Percentiles rank a stretch among this genome's conserved stretches.
Evolutionary conservation across 2,797 vertebrate species (phyloP).

Genomic region (Rhynchonycteris naso): DNA sequence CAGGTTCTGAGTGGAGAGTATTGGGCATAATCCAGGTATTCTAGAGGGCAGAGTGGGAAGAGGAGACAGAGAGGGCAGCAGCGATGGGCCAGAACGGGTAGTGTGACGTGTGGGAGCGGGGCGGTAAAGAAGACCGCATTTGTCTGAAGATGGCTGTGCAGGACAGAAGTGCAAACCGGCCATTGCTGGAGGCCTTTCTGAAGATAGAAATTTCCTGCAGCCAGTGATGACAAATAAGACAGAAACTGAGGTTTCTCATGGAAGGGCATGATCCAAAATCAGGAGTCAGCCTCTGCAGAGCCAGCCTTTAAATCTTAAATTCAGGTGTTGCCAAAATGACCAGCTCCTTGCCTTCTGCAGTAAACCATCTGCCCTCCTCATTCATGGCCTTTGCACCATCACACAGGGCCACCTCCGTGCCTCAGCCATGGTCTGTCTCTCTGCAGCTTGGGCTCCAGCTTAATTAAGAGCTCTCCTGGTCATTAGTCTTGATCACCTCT

Average conservation of each 20-base stretch:
- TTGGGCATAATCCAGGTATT: too few species aligned
- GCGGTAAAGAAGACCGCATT: neutral
- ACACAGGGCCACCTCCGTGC: neutral
- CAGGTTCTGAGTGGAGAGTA: rapidly evolving
- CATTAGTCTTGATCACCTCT: conserved; percentile 69
- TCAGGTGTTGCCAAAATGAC: neutral
- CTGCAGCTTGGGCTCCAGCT: conserved; percentile 42
- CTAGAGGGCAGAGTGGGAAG: neutral
- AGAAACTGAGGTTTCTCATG: neutral
- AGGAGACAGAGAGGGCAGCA: neutral
- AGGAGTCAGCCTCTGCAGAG: neutral
- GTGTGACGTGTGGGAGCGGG: rapidly evolving
- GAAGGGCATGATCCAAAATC: neutral
- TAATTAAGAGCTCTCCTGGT: conserved; percentile 70
- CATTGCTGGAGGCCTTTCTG: neutral
- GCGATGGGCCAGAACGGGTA: too few species aligned
- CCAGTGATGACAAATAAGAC: neutral
- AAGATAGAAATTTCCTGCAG: neutral
- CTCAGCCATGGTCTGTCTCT: neutral
- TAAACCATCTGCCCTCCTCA: neutral
- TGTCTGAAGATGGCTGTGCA: neutral
- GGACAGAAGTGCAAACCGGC: neutral
- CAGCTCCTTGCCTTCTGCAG: neutral
- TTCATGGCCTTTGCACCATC: neutral
- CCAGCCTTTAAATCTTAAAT: neutral